These are phyloP conservation scores for Brenthis daphne DNA, from an alignment of 2,888 invertebrate genomes.

Conservation along the genomic window DNA sequence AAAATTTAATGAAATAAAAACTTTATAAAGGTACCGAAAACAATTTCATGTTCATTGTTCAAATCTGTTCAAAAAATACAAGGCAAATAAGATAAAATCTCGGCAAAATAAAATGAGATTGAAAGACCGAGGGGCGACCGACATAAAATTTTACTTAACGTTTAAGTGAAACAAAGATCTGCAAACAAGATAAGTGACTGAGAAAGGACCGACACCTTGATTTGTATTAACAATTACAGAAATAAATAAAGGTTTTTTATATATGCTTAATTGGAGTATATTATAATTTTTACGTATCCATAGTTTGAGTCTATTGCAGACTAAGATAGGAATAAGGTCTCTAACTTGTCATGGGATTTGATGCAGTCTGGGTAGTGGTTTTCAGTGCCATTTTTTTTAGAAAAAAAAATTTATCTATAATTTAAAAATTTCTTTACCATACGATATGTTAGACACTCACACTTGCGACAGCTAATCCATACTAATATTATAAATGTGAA, in stretches of 20 bases:
- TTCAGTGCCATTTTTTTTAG: too few species aligned
- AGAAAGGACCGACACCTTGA: conserved; percentile 5
- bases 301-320: too few species aligned
- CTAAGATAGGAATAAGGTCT: too few species aligned
- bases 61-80: conserved; percentile 6
- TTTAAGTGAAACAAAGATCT: conserved; percentile 30
- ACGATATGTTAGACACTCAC: too few species aligned
- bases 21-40: conserved; percentile 1
- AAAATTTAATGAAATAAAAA: neutral
- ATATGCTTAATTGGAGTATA: too few species aligned
- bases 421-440: too few species aligned
- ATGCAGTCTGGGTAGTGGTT: too few species aligned
- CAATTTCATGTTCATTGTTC: conserved; percentile 3
- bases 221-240: conserved; percentile 1
- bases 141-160: conserved; percentile 29
- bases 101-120: conserved; percentile 21
- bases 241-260: neutral
- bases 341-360: too few species aligned
- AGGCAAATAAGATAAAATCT: conserved; percentile 21
- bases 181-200: conserved; percentile 25
- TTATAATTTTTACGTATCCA: too few species aligned
- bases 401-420: too few species aligned
- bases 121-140: conserved; percentile 6
- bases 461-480: too few species aligned
- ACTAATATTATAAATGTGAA: too few species aligned